Evolutionary conservation across 2,888 invertebrate genomes (phyloP).

Genomic region (Vesta saturnalis): DNA sequence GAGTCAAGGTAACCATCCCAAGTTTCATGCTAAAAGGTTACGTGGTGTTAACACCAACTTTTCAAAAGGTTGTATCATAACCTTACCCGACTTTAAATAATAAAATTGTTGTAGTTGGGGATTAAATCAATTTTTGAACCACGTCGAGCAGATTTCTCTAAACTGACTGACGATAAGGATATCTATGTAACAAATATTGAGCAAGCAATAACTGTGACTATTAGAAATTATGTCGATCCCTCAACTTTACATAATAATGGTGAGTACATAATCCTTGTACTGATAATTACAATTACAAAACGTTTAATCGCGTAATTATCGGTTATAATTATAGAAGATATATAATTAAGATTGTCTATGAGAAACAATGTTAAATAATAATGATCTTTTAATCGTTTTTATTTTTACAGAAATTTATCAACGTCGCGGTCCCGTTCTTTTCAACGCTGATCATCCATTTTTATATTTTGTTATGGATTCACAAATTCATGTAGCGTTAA

Average conservation of each 20-base stretch:
- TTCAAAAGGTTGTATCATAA: constrained; percentile 75
- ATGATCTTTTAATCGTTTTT: no score
- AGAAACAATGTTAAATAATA: constrained; percentile 9
- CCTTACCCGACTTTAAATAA: neutral
- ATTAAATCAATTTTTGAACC: constrained; percentile 84
- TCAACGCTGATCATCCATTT: constrained; percentile 85
- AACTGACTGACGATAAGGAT: constrained; percentile 80
- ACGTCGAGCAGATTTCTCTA: constrained; percentile 78
- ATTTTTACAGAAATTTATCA: constrained; percentile 59
- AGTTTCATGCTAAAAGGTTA: constrained; percentile 83
- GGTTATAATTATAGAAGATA: constrained; percentile 46
- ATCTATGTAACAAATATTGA: constrained; percentile 86
- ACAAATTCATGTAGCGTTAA: constrained; percentile 80
- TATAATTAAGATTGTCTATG: constrained; percentile 31
- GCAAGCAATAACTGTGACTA: constrained; percentile 84
- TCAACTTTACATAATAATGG: constrained; percentile 61
- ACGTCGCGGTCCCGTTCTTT: constrained; percentile 69
- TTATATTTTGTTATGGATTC: constrained; percentile 87
- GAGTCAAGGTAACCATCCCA: constrained; percentile 81
- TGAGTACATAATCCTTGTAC: constrained; percentile 54
- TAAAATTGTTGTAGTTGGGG: constrained; percentile 69
- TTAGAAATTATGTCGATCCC: constrained; percentile 77
- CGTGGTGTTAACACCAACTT: constrained; percentile 80
- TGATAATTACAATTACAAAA: constrained; percentile 41
- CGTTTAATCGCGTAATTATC: constrained; percentile 46